Percentiles rank a stretch among this genome's conserved stretches.
Conservation (phyloP, 2,797 vertebrate genomes). For the Perodicticus potto region DNA sequence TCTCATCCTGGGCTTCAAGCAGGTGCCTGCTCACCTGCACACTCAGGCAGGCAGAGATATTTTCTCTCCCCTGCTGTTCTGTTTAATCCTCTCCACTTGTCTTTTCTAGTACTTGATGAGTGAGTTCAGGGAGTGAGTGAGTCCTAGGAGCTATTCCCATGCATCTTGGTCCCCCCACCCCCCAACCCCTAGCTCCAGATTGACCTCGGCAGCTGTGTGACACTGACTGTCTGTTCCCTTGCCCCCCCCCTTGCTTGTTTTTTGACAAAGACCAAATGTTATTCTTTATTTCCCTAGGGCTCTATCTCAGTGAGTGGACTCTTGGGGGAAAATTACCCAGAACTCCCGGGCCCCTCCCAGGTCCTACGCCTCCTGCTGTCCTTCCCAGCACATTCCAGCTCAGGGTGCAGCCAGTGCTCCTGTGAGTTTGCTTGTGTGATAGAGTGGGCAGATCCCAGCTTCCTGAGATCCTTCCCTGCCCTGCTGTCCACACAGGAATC, state of each 20-base stretch:
- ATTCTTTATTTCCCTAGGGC: slow-evolving; percentile 77
- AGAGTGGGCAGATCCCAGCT: slow-evolving; percentile 1
- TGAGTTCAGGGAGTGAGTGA: slow-evolving; percentile 35
- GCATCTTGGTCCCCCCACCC: neutral
- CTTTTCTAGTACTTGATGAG: neutral
- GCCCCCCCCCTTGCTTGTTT: slow-evolving; percentile 78
- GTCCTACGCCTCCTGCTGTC: neutral
- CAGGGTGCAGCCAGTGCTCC: slow-evolving; percentile 71
- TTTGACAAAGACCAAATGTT: slow-evolving; percentile 84
- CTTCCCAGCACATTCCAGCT: slow-evolving; percentile 71
- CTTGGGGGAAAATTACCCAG: slow-evolving; percentile 71
- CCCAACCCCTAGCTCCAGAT: slow-evolving; percentile 70
- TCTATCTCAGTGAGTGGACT: slow-evolving; percentile 70
- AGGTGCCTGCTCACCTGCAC: slow-evolving; percentile 51
- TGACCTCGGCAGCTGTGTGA: slow-evolving; percentile 82
- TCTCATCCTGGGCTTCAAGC: neutral
- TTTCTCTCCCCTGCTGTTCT: neutral
- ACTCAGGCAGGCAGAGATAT: neutral
- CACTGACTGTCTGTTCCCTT: slow-evolving; percentile 74
- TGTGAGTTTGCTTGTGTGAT: neutral
- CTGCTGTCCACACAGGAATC: neutral
- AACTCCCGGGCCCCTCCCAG: slow-evolving; percentile 61
- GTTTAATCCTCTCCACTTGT: neutral
- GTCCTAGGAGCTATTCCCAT: neutral
- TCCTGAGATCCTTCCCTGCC: neutral